phyloP scores from a whole-genome alignment of 1,140 invertebrate species.

The Caenorhabditis remanei region DNA sequence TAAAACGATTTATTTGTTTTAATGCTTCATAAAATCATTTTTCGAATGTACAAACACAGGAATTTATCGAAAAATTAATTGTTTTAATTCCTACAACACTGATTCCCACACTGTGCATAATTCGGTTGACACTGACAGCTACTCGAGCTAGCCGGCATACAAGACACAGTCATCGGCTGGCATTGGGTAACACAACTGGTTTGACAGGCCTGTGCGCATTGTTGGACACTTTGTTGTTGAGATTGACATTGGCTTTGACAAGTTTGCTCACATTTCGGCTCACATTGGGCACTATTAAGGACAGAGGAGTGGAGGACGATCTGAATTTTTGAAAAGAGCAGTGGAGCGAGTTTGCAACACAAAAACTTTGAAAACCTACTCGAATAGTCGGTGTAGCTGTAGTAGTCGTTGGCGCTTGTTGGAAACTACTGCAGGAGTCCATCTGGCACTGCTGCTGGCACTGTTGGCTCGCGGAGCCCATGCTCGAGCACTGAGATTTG shows the following conservation, averaged over 20 bases:
- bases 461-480: not conserved
- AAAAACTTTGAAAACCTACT: not conserved
- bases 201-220: constrained; percentile 42
- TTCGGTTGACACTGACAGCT: constrained; percentile 26
- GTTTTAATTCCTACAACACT: constrained; percentile 5
- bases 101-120: constrained; percentile 35
- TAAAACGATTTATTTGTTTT: not conserved
- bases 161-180: not conserved
- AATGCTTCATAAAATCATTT: too few relatives aligned
- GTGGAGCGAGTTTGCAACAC: not conserved
- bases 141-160: not conserved
- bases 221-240: constrained; percentile 15
- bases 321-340: not conserved
- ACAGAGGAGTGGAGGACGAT: constrained; percentile 18
- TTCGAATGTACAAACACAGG: constrained; percentile 19
- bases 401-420: not conserved
- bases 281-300: constrained; percentile 25
- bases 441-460: constrained; percentile 31
- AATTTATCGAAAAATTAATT: not conserved
- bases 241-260: constrained; percentile 37
- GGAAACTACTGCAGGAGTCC: not conserved
- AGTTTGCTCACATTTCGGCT: constrained; percentile 10
- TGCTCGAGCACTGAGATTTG: not conserved
- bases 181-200: constrained; percentile 29
- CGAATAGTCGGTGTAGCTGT: constrained; percentile 1